Evolutionary conservation across 2,797 vertebrate genomes (phyloP), one percentile per base, ranked within the genome.

Genomic region (Diglossa cyanea): DNA sequence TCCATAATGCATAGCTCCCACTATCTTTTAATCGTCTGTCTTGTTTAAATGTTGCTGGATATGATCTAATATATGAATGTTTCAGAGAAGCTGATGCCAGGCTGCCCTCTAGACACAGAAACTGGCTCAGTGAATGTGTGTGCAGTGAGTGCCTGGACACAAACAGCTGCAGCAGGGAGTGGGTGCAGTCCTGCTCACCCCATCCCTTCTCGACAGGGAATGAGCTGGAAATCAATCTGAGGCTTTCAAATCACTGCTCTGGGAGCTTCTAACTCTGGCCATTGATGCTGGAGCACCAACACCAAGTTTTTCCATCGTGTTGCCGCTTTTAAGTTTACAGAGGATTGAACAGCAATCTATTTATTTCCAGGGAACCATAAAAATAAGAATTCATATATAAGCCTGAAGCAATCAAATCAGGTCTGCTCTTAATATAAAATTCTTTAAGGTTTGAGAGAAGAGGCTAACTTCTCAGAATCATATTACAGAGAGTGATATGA

Each of bases 31-130:
- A 84, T 94, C 17, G 2, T 91, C 63, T 65, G 40, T 70, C 92
- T 72, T 84, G 51, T 76, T 86, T 84, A 78, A 93, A 73, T 75
- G 60, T 62, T 88, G 50, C 73, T 47, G 6, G 54, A 30, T 90
- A 37, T 72, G 76, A 47, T 48, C 53, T 66, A 55, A 75, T 84
- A 40, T 0, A 20, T 47, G 37, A 62, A 42, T 39, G 17, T 55
- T 93, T 90, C 40, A 66, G 81, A 76, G 77, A 88, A 83, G 60
- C 40, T 94, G 92, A 13, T 94, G 83, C 66, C 92, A 94, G 82
- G 70, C 90, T 95, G 94, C 93, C 95, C 94, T 90, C 92, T 95
- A 95, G 94, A 84, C 70, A 73, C 77, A 78, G 80, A 70, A 95
- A 73, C 18, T 50, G 8, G 6, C 47, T 92, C 39, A 21, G 58